phyloP scores from a whole-genome alignment of 2,888 invertebrate species.

The Ceramica pisi region DNA sequence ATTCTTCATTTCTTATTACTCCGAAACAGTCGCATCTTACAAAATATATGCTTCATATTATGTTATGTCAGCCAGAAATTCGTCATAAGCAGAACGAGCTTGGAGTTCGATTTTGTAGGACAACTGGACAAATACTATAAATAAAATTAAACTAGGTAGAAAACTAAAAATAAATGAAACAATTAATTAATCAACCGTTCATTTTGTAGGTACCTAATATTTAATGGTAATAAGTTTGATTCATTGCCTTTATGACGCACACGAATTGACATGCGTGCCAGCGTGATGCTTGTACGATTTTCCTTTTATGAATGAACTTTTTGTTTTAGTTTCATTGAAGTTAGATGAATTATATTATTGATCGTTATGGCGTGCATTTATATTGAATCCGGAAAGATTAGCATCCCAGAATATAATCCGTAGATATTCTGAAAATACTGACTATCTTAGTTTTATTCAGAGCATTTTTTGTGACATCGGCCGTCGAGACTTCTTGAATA shows the following conservation, averaged over 20 bases:
- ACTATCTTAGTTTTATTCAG: background rate
- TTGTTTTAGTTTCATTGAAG: background rate
- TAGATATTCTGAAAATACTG: background rate
- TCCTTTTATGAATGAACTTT: background rate
- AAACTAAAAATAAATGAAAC: conserved; percentile 26
- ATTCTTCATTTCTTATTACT: too few relatives aligned
- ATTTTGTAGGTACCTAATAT: conserved; percentile 11
- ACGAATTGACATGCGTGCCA: background rate
- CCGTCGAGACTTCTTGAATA: background rate
- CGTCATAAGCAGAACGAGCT: background rate
- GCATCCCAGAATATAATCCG: background rate
- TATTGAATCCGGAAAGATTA: background rate
- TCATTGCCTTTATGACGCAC: conserved; percentile 7
- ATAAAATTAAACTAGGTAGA: background rate
- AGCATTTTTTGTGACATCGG: background rate
- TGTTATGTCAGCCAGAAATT: background rate
- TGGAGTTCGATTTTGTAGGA: background rate
- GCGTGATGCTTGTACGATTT: background rate
- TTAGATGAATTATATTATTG: too few relatives aligned
- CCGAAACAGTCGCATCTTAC: background rate
- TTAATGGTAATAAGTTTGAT: background rate
- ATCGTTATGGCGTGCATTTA: background rate
- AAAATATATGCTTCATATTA: too few relatives aligned
- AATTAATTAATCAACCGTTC: conserved; percentile 9
- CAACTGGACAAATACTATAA: background rate